Base-by-base conservation (phyloP, 2,797 vertebrate genomes). In the Onychomys leucogaster region DNA sequence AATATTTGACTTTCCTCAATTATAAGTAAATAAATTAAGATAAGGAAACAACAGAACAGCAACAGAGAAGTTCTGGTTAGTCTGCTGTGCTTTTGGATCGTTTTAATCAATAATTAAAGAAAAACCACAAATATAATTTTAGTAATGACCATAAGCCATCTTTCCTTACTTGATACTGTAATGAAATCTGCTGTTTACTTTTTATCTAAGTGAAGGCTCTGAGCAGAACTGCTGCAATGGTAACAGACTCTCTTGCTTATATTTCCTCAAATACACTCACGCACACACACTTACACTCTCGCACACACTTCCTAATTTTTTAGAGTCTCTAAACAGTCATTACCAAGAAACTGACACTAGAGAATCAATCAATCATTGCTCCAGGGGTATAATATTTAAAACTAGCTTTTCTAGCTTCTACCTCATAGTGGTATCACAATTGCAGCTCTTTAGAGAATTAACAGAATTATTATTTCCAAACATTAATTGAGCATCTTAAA, bases 381-480 rank as follows among this genome's bases (percentile, higher is more conserved):
- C 96, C 82, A 97, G 97, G 97, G 96, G 92, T 91, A 96, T 95
- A 96, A 94, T 93, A 93, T 96, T 97, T 96, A 95, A 95, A 96
- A 78, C 94, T 85, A 94, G 95, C 67, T 97, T 95, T 97, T 91
- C 94, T 96, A 91, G 97, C 95, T 96, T 96, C 91, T 90, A 94
- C 95, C 97, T 97, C 96, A 97, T 95, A 96, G 91, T 94, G 93
- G 94, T 97, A 52, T 71, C 76, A 91, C 89, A 71, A 93, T 75
- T 95, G 92, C 67, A 93, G 91, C 91, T 93, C 96, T 97, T 97
- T 17, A 71, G 96, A 97, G 95, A 96, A 82, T 97, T 96, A 93
- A 95, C 95, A 97, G 96, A 98, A 94, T 96, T 96, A 96, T 96
- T 94, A 96, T 97, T 98, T 98, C 83, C 94, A 96, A 97, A 97